A percentile compares a stretch with the other conserved stretches of the same genome.
Evolutionary conservation across 2,113 vertebrate species (phyloP).

Genomic region (Thalassarche chlororhynchos): DNA sequence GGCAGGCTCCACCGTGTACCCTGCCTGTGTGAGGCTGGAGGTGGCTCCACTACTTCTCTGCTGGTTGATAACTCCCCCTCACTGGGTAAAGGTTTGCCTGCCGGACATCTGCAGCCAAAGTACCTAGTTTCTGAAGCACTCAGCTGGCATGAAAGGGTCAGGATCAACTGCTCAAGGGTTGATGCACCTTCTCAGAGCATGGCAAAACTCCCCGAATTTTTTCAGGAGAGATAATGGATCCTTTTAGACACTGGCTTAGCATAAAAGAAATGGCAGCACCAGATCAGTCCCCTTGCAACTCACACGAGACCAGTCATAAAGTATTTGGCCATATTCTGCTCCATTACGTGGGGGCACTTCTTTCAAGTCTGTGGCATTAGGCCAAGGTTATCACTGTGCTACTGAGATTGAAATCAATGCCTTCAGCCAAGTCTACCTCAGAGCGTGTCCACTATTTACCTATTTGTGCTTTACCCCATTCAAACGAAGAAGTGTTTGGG

Average conservation of each 20-base stretch:
- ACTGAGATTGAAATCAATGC: neutral
- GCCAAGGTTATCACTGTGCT: neutral
- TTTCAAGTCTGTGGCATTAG: neutral
- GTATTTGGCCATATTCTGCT: neutral
- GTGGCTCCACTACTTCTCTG: neutral
- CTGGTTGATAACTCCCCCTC: neutral
- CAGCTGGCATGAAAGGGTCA: neutral
- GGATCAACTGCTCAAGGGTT: neutral
- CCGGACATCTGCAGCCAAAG: neutral
- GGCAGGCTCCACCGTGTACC: rapidly evolving
- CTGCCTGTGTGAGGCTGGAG: neutral
- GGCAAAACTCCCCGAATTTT: neutral
- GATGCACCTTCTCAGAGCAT: neutral
- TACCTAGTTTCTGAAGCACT: neutral
- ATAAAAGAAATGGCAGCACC: neutral
- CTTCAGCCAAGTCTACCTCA: neutral
- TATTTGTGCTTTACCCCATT: neutral
- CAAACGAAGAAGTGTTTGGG: neutral
- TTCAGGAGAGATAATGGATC: neutral
- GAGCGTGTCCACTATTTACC: neutral
- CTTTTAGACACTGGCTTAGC: neutral
- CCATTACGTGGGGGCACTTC: neutral
- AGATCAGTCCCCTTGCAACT: neutral
- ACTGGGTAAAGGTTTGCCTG: neutral
- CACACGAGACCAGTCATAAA: rapidly evolving